These are phyloP conservation scores for Drosophila incognita DNA, from an alignment of 2,888 invertebrate species.

Conservation along the genomic window DNA sequence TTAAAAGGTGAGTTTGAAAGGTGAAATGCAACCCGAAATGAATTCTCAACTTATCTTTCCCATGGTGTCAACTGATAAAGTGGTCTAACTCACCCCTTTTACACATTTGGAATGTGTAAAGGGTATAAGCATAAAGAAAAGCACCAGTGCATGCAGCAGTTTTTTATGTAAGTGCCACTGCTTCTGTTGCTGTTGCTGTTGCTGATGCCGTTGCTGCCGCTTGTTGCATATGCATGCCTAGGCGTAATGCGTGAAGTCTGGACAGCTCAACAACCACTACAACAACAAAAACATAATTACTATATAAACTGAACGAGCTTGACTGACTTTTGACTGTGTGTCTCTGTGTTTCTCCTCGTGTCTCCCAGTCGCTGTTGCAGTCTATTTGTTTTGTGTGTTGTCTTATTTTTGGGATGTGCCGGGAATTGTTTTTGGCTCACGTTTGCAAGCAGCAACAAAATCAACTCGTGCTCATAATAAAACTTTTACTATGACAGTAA, in stretches of 20 bases:
- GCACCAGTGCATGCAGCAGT: conserved; percentile 39
- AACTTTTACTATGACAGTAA: conserved; percentile 75
- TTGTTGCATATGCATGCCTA: conserved; percentile 68
- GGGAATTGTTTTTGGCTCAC: conserved; percentile 65
- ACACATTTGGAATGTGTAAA: not conserved
- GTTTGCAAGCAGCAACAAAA: conserved; percentile 47
- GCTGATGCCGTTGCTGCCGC: conserved; percentile 34
- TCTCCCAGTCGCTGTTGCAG: conserved; percentile 7
- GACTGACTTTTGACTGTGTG: conserved; percentile 48
- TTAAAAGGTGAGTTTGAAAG: not conserved
- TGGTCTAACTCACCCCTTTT: not conserved
- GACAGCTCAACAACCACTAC: conserved; percentile 40
- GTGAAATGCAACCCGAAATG: not conserved
- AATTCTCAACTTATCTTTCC: not conserved
- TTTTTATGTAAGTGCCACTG: conserved; percentile 45
- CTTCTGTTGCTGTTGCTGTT: conserved; percentile 16
- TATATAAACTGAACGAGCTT: conserved; percentile 58
- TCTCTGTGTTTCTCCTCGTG: not conserved
- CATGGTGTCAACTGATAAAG: not conserved
- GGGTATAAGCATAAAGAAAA: conserved; percentile 34
- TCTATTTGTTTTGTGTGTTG: conserved; percentile 31
- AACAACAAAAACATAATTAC: conserved; percentile 56
- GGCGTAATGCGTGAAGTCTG: conserved; percentile 61
- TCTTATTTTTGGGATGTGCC: conserved; percentile 56
- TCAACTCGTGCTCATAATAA: conserved; percentile 65